Percentiles rank a stretch among this genome's conserved stretches.
phyloP scores from a whole-genome alignment of 2,797 vertebrate genomes.

The Pyrocephalus nanus region DNA sequence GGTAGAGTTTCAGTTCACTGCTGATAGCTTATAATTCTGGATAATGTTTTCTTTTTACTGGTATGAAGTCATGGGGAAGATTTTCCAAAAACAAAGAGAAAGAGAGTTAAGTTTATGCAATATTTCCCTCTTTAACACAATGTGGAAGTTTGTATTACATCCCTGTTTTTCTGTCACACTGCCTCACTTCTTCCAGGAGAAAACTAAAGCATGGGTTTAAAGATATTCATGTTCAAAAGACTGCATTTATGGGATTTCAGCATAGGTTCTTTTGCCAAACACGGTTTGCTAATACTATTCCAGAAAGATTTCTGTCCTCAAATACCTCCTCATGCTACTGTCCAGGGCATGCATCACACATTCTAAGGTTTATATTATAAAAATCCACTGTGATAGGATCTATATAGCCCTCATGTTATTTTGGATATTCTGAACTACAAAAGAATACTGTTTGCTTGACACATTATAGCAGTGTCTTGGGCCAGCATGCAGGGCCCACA shows the following conservation, averaged over 20 bases:
- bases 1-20: neutral
- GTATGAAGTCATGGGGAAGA: neutral
- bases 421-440: neutral
- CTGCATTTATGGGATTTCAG: neutral
- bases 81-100: neutral
- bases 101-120: neutral
- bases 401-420: neutral
- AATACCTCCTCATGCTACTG: neutral
- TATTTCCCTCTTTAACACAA: neutral
- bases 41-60: neutral
- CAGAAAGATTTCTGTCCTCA: neutral
- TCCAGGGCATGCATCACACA: neutral
- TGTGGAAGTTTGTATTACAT: neutral
- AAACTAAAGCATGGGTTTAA: neutral
- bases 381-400: neutral
- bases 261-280: neutral
- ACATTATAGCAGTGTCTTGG: neutral
- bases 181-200: neutral
- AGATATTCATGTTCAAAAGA: neutral
- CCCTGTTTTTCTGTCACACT: neutral
- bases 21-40: neutral
- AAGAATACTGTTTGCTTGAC: neutral
- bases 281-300: neutral
- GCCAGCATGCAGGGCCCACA: neutral
- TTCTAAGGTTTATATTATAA: neutral